Evolutionary conservation across 2,888 invertebrate species (phyloP).

Genomic region (Acrobeloides nanus): DNA sequence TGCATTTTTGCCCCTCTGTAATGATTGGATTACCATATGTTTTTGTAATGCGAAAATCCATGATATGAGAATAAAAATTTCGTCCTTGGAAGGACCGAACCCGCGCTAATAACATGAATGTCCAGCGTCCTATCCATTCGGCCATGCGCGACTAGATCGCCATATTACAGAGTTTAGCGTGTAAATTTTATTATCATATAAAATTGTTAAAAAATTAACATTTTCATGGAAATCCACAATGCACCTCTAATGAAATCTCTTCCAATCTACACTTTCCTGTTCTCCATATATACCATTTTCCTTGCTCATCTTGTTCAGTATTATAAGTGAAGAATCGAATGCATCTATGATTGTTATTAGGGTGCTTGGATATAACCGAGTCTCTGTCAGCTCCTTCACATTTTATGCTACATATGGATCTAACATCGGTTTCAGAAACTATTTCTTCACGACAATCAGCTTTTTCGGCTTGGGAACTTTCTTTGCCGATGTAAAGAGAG

Average conservation of each 20-base stretch:
- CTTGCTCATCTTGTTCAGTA: slow-evolving; percentile 17
- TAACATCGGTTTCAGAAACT: slow-evolving; percentile 1
- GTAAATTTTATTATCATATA: no score
- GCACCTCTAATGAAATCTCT: slow-evolving; percentile 30
- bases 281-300: slow-evolving; percentile 31
- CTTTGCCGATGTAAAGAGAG: slow-evolving; percentile 13
- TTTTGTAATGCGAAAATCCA: no score
- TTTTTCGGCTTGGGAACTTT: slow-evolving; percentile 12
- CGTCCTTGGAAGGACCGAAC: no score
- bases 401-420: slow-evolving; percentile 25
- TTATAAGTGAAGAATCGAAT: slow-evolving; percentile 35
- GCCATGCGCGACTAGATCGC: no score
- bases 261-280: slow-evolving; percentile 19
- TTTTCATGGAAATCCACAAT: slow-evolving; percentile 40
- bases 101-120: no score
- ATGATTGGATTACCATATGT: no score
- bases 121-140: no score
- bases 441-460: slow-evolving; percentile 7
- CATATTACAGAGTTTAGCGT: no score
- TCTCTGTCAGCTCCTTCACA: slow-evolving; percentile 36
- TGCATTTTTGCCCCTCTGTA: no score
- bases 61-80: no score
- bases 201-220: no score
- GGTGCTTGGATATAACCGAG: slow-evolving; percentile 37
- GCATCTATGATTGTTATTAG: slow-evolving; percentile 30